A percentile compares a stretch with the other conserved stretches of the same genome.
These are phyloP conservation scores for Synergus itoensis DNA, from an alignment of 2,888 invertebrate species.

Conservation along the genomic window DNA sequence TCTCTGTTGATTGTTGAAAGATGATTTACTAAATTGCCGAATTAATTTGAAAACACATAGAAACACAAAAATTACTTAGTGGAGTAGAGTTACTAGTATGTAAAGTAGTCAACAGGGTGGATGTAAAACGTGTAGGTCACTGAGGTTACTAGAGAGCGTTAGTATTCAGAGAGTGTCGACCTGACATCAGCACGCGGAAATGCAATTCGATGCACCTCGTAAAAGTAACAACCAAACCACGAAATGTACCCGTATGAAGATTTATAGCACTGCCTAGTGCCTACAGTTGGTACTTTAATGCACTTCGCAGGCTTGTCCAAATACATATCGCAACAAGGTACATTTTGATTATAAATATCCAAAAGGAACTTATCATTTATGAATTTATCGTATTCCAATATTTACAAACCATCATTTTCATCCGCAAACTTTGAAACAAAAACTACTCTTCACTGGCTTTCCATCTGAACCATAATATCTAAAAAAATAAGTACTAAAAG, in stretches of 20 bases:
- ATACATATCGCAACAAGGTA: neutral
- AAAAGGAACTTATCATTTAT: neutral
- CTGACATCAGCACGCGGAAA: conserved; percentile 49
- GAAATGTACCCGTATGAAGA: conserved; percentile 51
- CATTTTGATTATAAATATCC: conserved; percentile 18
- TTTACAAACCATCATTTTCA: no score
- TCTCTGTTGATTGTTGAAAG: no score
- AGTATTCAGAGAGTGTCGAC: conserved; percentile 40
- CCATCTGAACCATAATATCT: no score
- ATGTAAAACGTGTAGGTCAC: conserved; percentile 38
- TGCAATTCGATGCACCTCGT: conserved; percentile 58
- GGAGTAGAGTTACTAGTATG: conserved; percentile 14
- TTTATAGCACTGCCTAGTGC: conserved; percentile 43
- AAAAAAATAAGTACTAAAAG: no score
- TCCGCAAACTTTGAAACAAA: no score
- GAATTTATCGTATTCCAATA: neutral
- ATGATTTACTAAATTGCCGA: neutral
- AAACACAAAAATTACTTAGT: conserved; percentile 31
- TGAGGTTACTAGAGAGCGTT: conserved; percentile 30
- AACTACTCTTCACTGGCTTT: no score
- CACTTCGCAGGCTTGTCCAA: conserved; percentile 25
- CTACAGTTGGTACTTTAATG: conserved; percentile 39
- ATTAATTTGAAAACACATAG: neutral
- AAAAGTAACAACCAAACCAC: conserved; percentile 54
- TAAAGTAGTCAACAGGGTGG: conserved; percentile 17